phyloP scores from a whole-genome alignment of 2,113 vertebrate species.

The Polypterus bichir region DNA sequence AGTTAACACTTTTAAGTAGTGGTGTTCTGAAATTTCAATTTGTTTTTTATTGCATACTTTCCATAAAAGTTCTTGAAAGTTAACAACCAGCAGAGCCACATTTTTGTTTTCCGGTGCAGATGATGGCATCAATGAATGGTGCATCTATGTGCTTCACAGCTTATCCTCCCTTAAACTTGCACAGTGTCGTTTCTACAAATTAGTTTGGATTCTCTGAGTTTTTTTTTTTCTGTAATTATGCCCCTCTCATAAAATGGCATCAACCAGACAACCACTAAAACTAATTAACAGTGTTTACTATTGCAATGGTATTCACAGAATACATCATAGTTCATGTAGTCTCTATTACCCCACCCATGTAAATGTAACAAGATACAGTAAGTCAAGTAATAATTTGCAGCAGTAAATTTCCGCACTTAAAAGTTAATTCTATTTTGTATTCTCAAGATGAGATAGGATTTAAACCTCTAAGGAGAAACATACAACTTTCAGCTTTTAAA shows the following conservation, averaged over 20 bases:
- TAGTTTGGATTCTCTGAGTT: constrained; percentile 45
- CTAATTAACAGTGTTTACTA: constrained; percentile 25
- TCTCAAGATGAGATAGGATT: neutral
- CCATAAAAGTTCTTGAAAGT: constrained; percentile 43
- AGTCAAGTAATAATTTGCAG: constrained; percentile 29
- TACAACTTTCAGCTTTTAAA: constrained; percentile 1
- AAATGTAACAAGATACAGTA: constrained; percentile 19
- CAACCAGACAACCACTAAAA: constrained; percentile 9
- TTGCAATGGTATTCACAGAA: constrained; percentile 53
- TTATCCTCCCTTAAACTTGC: constrained; percentile 47
- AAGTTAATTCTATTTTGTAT: constrained; percentile 8
- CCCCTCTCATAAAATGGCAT: constrained; percentile 1
- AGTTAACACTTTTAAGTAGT: constrained; percentile 28
- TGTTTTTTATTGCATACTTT: constrained; percentile 53
- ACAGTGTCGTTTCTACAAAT: constrained; percentile 85
- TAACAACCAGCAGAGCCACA: constrained; percentile 20
- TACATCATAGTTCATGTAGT: constrained; percentile 39
- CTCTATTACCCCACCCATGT: constrained; percentile 21
- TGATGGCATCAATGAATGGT: constrained; percentile 28
- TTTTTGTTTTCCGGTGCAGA: constrained; percentile 9
- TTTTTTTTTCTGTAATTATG: constrained; percentile 26
- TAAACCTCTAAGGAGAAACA: constrained; percentile 17
- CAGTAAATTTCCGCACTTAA: constrained; percentile 8
- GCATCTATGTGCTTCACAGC: constrained; percentile 46
- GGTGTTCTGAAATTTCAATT: constrained; percentile 40